phyloP scores from a whole-genome alignment of 2,888 invertebrate genomes.

The Drosophila paucipuncta region DNA sequence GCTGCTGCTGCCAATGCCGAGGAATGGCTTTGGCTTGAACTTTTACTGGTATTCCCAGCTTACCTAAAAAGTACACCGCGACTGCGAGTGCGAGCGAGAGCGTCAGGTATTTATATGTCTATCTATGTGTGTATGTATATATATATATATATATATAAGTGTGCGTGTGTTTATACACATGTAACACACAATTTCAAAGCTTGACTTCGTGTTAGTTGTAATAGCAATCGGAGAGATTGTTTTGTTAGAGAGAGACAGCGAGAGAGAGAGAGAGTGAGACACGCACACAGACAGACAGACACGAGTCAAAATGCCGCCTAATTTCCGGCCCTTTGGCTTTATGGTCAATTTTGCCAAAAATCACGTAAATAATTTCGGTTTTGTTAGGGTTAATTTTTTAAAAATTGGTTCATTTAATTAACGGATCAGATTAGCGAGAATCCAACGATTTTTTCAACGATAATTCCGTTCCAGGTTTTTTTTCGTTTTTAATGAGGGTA shows the following conservation, averaged over 20 bases:
- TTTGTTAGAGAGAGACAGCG: not conserved
- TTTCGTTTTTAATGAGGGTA: conserved; percentile 16
- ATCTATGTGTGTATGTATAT: not conserved
- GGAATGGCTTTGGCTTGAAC: conserved; percentile 62
- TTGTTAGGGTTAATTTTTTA: not conserved
- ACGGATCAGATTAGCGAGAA: not conserved
- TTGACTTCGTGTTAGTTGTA: not conserved
- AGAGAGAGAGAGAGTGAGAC: not conserved
- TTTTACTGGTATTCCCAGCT: conserved; percentile 57
- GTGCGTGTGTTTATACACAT: conserved; percentile 2
- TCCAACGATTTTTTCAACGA: not conserved
- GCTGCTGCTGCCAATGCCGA: conserved; percentile 66
- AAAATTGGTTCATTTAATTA: not conserved
- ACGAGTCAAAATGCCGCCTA: not conserved
- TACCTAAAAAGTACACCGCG: conserved; percentile 45
- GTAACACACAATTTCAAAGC: not conserved
- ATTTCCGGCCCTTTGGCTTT: not conserved
- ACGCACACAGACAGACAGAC: not conserved
- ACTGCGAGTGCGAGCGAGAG: conserved; percentile 17
- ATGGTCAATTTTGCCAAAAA: not conserved
- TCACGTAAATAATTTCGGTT: not conserved
- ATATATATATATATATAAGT: not conserved
- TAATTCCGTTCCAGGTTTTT: not conserved
- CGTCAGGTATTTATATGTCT: conserved; percentile 27
- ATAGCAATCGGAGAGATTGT: not conserved